A percentile compares a stretch with the other conserved stretches of the same genome.
Conservation (phyloP, 2,797 vertebrate species). For the Simalia tracyae region DNA sequence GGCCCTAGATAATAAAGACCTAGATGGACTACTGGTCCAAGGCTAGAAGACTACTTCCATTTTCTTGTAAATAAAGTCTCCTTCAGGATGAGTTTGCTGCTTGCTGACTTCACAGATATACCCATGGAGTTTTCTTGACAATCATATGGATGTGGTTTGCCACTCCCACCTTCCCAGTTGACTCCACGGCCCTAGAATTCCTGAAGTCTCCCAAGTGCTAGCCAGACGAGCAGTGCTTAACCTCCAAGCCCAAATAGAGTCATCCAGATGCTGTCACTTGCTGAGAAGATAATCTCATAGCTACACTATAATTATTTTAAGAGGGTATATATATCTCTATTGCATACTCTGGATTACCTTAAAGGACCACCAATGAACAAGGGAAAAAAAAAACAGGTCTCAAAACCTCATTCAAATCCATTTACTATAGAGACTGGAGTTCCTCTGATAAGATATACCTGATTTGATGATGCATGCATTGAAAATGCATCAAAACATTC, state of each 20-base stretch:
- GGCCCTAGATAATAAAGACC: neutral
- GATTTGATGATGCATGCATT: slow-evolving; percentile 8
- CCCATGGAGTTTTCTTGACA: neutral
- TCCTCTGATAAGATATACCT: neutral
- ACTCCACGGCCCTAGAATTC: neutral
- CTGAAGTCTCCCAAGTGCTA: neutral
- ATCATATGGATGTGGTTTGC: neutral
- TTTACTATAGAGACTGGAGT: neutral
- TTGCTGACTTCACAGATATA: neutral
- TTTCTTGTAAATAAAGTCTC: neutral
- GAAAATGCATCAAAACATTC: slow-evolving; percentile 20
- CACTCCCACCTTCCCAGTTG: neutral
- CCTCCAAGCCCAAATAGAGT: neutral
- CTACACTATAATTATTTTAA: neutral
- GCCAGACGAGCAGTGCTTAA: neutral
- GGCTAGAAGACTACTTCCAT: neutral
- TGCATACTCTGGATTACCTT: neutral
- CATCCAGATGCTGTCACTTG: neutral
- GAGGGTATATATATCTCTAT: neutral
- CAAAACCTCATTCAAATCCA: neutral
- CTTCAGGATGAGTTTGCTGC: neutral
- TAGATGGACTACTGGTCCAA: neutral
- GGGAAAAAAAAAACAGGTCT: neutral
- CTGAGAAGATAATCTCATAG: neutral
- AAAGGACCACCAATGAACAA: neutral